phyloP scores from a whole-genome alignment of 1,140 invertebrate genomes.

The Andrena cerasifolii region DNA sequence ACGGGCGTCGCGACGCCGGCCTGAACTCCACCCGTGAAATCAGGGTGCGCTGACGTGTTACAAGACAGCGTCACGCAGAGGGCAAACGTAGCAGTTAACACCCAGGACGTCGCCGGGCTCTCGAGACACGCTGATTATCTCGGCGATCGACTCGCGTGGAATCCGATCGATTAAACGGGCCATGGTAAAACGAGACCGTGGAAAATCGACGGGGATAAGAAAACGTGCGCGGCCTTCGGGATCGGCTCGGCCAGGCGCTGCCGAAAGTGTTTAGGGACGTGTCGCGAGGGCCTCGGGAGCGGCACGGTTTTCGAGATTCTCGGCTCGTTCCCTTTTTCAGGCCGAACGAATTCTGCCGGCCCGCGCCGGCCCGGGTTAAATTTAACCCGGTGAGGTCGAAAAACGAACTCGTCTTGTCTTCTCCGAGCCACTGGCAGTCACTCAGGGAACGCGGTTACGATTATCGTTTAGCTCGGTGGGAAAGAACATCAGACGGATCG shows the following conservation, averaged over 20 bases:
- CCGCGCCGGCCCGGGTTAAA: conserved; percentile 38
- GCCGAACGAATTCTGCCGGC: conserved; percentile 42
- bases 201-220: not conserved
- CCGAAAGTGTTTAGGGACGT: not conserved
- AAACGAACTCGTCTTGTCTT: conserved; percentile 50
- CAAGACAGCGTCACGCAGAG: conserved; percentile 73
- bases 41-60: conserved; percentile 62
- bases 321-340: conserved; percentile 37
- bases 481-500: conserved; percentile 19
- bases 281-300: not conserved
- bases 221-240: not conserved
- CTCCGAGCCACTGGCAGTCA: conserved; percentile 36
- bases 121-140: conserved; percentile 48
- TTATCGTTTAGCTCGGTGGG: conserved; percentile 2
- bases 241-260: not conserved
- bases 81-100: conserved; percentile 72
- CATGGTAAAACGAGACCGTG: conserved; percentile 8
- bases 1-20: conserved; percentile 42
- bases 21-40: conserved; percentile 52
- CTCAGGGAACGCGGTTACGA: conserved; percentile 28
- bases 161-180: conserved; percentile 56
- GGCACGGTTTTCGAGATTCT: conserved; percentile 32
- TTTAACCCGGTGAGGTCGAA: conserved; percentile 37
- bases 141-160: conserved; percentile 52
- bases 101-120: conserved; percentile 50